These are phyloP conservation scores for Telmatherina bonti DNA, from an alignment of 2,797 vertebrate species.

Conservation along the genomic window DNA sequence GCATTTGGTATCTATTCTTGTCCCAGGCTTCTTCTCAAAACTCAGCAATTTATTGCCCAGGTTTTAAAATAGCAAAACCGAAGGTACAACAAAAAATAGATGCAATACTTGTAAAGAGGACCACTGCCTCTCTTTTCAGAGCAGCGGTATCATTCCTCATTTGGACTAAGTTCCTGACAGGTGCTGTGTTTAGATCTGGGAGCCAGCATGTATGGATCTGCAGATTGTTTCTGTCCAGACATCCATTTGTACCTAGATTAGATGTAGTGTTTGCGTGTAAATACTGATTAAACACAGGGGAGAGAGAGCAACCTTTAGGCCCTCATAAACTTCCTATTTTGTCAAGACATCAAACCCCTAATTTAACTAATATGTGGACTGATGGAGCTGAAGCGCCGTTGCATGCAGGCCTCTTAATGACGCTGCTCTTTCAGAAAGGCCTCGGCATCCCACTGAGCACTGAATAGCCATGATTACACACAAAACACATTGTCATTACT, in stretches of 20 bases:
- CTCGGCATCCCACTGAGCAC: conserved; percentile 49
- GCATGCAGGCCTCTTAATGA: conserved; percentile 54
- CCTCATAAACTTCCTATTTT: conserved; percentile 28
- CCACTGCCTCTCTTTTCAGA: conserved; percentile 18
- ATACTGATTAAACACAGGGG: conserved; percentile 17
- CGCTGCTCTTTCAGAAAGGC: conserved; percentile 53
- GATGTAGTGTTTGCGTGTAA: conserved; percentile 22
- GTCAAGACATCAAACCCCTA: conserved; percentile 60
- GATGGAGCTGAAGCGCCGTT: conserved; percentile 60
- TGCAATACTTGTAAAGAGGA: conserved; percentile 49
- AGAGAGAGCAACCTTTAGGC: conserved; percentile 15
- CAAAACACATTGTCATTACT: conserved; percentile 52
- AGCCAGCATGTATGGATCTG: conserved; percentile 34
- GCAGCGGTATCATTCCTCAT: conserved; percentile 43
- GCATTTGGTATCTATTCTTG: conserved; percentile 62
- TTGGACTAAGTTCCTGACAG: conserved; percentile 58
- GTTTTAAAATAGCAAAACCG: conserved; percentile 52
- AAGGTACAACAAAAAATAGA: conserved; percentile 29
- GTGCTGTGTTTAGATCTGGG: conserved; percentile 38
- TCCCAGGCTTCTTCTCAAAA: conserved; percentile 45
- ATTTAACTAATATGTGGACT: conserved; percentile 70
- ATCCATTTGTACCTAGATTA: conserved; percentile 54
- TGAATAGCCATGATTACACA: conserved; percentile 69
- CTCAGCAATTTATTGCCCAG: conserved; percentile 52
- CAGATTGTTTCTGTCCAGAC: conserved; percentile 18